Percentiles rank a stretch among this genome's conserved stretches.
Evolutionary conservation across 35 echinoderm and acorn worm species (phyloP).

Genomic region (Hemicentrotus pulcherrimus): DNA sequence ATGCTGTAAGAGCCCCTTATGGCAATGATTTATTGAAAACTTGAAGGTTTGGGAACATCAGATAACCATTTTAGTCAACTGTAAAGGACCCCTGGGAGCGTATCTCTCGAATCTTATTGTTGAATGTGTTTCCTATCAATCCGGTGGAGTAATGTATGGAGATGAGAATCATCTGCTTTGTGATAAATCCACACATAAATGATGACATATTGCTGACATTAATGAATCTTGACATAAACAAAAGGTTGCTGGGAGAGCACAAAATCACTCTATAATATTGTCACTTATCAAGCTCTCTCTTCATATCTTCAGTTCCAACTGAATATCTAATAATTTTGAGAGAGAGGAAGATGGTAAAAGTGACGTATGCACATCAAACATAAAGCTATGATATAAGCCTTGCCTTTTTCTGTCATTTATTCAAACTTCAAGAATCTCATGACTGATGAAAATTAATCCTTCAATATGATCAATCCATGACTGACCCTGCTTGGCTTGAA

Average conservation of each 20-base stretch:
- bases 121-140: background rate
- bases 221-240: background rate
- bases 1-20: background rate
- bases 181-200: background rate
- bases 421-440: background rate
- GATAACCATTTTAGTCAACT: background rate
- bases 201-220: background rate
- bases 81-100: background rate
- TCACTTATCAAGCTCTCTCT: background rate
- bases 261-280: background rate
- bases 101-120: background rate
- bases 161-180: background rate
- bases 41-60: background rate
- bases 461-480: background rate
- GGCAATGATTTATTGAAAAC: constrained; percentile 1
- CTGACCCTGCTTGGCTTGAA: background rate
- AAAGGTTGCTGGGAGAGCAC: background rate
- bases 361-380: background rate
- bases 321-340: background rate
- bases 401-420: background rate
- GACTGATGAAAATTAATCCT: background rate
- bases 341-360: background rate
- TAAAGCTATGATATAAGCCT: background rate
- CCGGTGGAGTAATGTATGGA: background rate
- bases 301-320: background rate